Evolutionary conservation across 1,140 invertebrate genomes (phyloP).

Genomic region (Tyrophagus putrescentiae): DNA sequence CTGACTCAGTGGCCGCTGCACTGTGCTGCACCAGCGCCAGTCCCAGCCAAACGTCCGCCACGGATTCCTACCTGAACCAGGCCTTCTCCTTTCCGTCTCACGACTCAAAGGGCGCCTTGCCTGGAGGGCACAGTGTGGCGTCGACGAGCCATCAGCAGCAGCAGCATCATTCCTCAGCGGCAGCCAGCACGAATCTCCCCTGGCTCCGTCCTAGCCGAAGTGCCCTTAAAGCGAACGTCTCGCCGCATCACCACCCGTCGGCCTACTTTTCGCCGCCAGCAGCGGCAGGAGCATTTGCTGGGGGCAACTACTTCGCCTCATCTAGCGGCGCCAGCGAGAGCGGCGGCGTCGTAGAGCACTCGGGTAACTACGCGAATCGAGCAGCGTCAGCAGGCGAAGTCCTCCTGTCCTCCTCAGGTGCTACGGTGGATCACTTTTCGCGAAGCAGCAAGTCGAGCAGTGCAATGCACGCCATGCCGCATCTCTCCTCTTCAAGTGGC

Average conservation of each 20-base stretch:
- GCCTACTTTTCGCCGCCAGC: no score
- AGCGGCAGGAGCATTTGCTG: not conserved
- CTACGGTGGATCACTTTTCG: no score
- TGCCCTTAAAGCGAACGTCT: not conserved
- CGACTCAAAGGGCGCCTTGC: not conserved
- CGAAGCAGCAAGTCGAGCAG: no score
- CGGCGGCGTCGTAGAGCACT: not conserved
- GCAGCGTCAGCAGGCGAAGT: no score
- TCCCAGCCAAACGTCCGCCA: no score
- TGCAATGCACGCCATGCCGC: conserved; percentile 13
- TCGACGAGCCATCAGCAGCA: not conserved
- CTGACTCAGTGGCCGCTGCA: no score
- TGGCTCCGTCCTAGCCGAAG: conserved; percentile 6
- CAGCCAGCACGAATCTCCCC: not conserved
- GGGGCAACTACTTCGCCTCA: not conserved
- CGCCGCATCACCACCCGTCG: not conserved
- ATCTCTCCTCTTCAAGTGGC: no score
- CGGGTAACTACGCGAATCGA: not conserved
- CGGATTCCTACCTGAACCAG: not conserved
- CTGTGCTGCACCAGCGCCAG: no score
- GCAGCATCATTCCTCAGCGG: not conserved
- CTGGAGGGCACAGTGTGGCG: not conserved
- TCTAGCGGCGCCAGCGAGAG: not conserved
- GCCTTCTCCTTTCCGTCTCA: not conserved
- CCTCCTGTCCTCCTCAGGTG: no score